A percentile compares a stretch with the other conserved stretches of the same genome.
These are phyloP conservation scores for Zaprionus inermis DNA, from an alignment of 1,140 invertebrate species.

Conservation along the genomic window DNA sequence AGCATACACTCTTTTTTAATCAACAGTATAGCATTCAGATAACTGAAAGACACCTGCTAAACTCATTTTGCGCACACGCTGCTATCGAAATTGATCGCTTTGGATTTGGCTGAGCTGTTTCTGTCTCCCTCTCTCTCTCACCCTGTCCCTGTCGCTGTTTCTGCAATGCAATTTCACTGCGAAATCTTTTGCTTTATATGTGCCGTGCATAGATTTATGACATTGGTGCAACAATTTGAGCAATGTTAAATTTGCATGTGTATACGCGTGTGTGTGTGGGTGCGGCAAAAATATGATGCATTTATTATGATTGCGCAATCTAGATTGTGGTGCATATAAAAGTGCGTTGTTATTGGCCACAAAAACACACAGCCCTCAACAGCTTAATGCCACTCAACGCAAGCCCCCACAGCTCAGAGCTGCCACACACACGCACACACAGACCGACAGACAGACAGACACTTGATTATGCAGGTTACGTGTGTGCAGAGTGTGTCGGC, in stretches of 20 bases:
- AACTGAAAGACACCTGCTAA: background rate
- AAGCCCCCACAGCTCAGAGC: slow-evolving; percentile 5
- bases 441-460: slow-evolving; percentile 1
- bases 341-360: slow-evolving; percentile 62
- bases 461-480: slow-evolving; percentile 39
- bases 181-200: slow-evolving; percentile 13
- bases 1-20: background rate
- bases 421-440: slow-evolving; percentile 2
- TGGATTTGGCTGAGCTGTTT: background rate
- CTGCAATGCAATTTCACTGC: background rate
- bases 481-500: slow-evolving; percentile 1
- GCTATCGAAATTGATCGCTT: slow-evolving; percentile 4
- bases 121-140: background rate
- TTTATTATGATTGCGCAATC: slow-evolving; percentile 63
- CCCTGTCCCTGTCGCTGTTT: background rate
- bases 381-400: slow-evolving; percentile 61
- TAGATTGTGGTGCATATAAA: slow-evolving; percentile 55
- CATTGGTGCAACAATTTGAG: slow-evolving; percentile 64
- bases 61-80: background rate
- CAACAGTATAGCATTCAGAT: background rate
- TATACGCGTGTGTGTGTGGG: slow-evolving; percentile 28
- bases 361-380: slow-evolving; percentile 58
- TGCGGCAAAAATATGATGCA: slow-evolving; percentile 46
- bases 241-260: slow-evolving; percentile 46
- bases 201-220: slow-evolving; percentile 63